phyloP scores from a whole-genome alignment of 2,797 vertebrate genomes.

The Myotis daubentonii region DNA sequence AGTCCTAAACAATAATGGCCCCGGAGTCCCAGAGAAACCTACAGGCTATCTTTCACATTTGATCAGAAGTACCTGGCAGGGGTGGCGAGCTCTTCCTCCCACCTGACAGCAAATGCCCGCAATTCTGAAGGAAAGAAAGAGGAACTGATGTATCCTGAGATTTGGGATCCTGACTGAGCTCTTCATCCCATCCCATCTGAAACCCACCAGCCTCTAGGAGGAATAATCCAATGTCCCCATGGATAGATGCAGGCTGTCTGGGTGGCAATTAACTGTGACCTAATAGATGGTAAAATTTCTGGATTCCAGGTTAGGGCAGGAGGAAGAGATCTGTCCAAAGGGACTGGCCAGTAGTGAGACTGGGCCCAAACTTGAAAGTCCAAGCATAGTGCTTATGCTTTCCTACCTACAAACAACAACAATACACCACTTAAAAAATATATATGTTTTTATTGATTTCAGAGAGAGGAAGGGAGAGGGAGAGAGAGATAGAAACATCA shows the following conservation, averaged over 20 bases:
- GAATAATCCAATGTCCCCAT: background rate
- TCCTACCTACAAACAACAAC: background rate
- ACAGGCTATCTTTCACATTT: background rate
- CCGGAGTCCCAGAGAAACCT: slow-evolving; percentile 21
- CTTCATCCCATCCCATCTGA: background rate
- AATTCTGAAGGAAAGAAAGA: background rate
- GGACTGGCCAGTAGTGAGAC: background rate
- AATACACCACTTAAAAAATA: background rate
- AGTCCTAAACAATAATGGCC: slow-evolving; percentile 59
- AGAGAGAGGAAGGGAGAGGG: background rate
- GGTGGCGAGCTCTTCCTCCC: background rate
- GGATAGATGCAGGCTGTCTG: background rate
- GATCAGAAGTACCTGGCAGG: background rate
- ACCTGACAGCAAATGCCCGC: background rate
- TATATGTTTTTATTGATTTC: background rate
- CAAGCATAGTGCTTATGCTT: background rate
- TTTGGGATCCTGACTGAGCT: background rate
- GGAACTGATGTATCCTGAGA: background rate
- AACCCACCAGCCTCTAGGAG: background rate
- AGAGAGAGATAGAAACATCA: background rate
- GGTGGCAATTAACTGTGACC: background rate
- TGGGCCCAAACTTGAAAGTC: background rate
- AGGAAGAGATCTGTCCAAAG: background rate
- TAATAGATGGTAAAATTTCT: background rate
- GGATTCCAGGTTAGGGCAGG: background rate